phyloP scores from a whole-genome alignment of 2,113 vertebrate genomes.

The Pluvialis apricaria region DNA sequence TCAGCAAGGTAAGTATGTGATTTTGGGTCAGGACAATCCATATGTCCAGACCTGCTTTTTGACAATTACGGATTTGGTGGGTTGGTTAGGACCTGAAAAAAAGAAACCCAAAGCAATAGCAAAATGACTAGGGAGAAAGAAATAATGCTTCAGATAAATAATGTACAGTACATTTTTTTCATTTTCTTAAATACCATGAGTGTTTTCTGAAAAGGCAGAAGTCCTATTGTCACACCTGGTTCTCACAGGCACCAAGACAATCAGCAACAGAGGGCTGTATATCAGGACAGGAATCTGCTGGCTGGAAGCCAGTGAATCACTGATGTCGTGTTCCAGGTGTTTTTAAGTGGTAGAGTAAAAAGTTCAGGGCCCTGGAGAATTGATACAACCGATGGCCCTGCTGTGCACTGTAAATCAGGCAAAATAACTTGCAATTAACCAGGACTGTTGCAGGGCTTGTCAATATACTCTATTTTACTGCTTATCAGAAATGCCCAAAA shows the following conservation, averaged over 20 bases:
- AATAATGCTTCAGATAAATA: neutral
- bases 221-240: neutral
- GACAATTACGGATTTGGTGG: neutral
- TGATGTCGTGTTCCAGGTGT: neutral
- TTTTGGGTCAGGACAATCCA: neutral
- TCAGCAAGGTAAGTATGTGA: neutral
- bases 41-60: neutral
- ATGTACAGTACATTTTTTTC: neutral
- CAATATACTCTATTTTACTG: neutral
- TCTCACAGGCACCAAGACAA: neutral
- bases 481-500: neutral
- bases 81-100: neutral
- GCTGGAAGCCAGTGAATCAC: neutral
- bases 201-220: neutral
- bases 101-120: neutral
- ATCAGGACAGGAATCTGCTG: neutral
- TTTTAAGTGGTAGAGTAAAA: neutral
- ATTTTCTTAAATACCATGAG: neutral
- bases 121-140: neutral
- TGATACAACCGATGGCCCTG: neutral
- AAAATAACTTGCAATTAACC: neutral
- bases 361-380: neutral
- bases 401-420: neutral
- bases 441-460: neutral
- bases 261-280: neutral